phyloP scores from a whole-genome alignment of 2,888 invertebrate species.

The Melolontha melolontha region DNA sequence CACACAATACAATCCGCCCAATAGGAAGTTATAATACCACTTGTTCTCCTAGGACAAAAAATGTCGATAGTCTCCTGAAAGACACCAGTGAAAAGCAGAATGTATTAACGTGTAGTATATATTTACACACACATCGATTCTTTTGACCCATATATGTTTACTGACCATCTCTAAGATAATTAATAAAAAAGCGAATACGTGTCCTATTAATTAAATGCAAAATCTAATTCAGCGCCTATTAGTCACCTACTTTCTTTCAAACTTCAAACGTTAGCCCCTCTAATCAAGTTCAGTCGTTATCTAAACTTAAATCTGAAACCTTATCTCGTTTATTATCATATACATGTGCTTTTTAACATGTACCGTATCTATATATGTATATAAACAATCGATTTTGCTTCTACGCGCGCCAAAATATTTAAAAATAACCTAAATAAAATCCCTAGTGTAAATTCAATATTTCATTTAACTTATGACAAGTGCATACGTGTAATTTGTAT shows the following conservation, averaged over 20 bases:
- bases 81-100: not conserved
- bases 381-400: slow-evolving; percentile 33
- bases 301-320: not conserved
- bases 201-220: not conserved
- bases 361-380: not conserved
- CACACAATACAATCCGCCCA: slow-evolving; percentile 13
- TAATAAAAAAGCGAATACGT: slow-evolving; percentile 12
- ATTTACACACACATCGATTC: slow-evolving; percentile 53
- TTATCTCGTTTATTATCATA: slow-evolving; percentile 33
- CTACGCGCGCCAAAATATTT: slow-evolving; percentile 27
- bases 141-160: slow-evolving; percentile 54
- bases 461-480: not conserved
- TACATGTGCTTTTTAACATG: slow-evolving; percentile 24
- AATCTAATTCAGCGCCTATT: not conserved
- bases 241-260: not conserved
- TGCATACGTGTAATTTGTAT: slow-evolving; percentile 6
- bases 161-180: slow-evolving; percentile 17
- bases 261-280: not conserved
- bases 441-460: not conserved
- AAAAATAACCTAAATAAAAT: not conserved
- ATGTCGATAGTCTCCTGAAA: slow-evolving; percentile 11
- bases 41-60: slow-evolving; percentile 40
- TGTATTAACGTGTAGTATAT: slow-evolving; percentile 13
- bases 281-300: slow-evolving; percentile 1
- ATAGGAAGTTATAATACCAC: slow-evolving; percentile 2